Evolutionary conservation across 2,797 vertebrate genomes (phyloP), one percentile per base, ranked within the genome.

Genomic region (Phaenicophaeus curvirostris): DNA sequence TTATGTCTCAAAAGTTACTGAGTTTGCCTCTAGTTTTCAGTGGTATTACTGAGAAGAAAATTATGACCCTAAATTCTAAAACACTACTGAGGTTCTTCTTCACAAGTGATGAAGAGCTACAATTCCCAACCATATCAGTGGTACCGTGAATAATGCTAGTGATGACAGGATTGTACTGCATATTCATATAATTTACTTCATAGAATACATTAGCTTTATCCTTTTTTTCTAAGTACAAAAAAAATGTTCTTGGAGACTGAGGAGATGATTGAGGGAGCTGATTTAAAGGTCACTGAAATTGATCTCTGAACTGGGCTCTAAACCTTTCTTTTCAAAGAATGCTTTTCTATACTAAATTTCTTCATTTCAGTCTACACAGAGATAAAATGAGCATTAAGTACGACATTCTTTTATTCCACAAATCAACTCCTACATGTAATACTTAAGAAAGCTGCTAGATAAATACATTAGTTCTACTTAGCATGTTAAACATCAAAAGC

Each of bases 111-210:
- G 39, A 91, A 37, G 24, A 73, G 61, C 65, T 84, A 81, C 30
- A 58, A 37, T 58, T 85, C 39, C 39, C 87, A 92, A 87, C 61
- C 87, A 6, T 72, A 85, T 81, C 77, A 69, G 28, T 37, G 15
- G 31, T 66, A 79, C 16, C 2, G 2, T 82, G 39, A 92, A 80
- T 87, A 91, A 87, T 33, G 53, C 46, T 85, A 89, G 71, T 67
- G 77, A 93, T 72, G 73, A 85, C 78, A 96, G 65, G 65, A 68
- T 65, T 0, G 0, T 74, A 44, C 15, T 87, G 89, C 93, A 91
- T 95, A 95, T 87, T 89, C 85, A 90, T 62, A 83, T 27, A 66
- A 89, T 93, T 87, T 84, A 68, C n/a, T 67, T 78, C 74, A 76
- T 12, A 53, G 84, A 91, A 69, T 82, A 79, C 71, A 78, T 90